Percentiles rank a stretch among this genome's conserved stretches.
Evolutionary conservation across 2,888 invertebrate genomes (phyloP).

Genomic region (Leptarthrus brevirostris): DNA sequence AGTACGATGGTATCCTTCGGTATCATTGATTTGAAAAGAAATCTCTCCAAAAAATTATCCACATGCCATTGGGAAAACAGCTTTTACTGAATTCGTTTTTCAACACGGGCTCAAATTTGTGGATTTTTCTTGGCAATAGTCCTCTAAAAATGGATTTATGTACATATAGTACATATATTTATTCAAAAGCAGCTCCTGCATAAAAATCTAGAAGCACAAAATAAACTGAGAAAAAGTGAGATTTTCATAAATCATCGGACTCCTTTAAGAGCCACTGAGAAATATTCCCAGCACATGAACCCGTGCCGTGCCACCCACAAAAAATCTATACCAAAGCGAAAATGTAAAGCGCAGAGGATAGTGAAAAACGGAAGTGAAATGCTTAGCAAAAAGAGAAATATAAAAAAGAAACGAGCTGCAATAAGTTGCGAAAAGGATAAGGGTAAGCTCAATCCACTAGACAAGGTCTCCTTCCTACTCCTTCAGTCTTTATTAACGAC

Average conservation of each 20-base stretch:
- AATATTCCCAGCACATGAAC: neutral
- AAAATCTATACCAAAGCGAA: neutral
- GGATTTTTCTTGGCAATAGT: no score
- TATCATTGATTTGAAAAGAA: no score
- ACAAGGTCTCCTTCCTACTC: neutral
- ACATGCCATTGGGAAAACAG: no score
- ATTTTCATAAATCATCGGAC: conserved; percentile 46
- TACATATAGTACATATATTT: no score
- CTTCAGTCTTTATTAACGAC: conserved; percentile 23
- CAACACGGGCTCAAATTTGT: no score
- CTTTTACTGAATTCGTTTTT: no score
- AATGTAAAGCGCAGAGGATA: neutral
- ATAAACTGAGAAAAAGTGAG: conserved; percentile 26
- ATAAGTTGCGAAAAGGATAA: neutral
- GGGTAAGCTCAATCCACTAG: neutral
- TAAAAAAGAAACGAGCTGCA: conserved; percentile 10
- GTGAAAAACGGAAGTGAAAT: conserved; percentile 29
- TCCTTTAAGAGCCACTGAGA: neutral
- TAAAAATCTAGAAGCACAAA: neutral
- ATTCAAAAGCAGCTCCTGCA: neutral
- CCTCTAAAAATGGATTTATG: no score
- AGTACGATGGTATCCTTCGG: no score
- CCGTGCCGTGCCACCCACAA: conserved; percentile 8
- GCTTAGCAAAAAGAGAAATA: neutral
- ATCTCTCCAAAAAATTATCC: no score